Evolutionary conservation across 2,113 vertebrate genomes (phyloP).

Genomic region (Pterophyllum scalare): DNA sequence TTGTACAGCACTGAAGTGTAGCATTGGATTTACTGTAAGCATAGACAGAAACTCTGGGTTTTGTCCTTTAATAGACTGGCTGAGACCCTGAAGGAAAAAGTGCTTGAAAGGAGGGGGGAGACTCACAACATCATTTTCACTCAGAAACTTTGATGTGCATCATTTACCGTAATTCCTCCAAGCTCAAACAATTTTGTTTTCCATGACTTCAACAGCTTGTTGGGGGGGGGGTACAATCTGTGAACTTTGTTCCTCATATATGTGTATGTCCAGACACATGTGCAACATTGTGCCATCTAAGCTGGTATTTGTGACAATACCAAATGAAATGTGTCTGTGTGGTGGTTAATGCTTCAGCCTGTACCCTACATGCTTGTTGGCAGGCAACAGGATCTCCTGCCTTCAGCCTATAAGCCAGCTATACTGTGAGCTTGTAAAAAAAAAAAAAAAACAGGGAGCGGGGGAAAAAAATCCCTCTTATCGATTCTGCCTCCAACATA

Average conservation of each 20-base stretch:
- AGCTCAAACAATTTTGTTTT: background rate
- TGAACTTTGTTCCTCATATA: background rate
- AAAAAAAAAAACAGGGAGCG: background rate
- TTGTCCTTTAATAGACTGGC: background rate
- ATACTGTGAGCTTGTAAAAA: conserved; percentile 58
- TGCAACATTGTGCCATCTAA: background rate
- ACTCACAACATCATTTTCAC: background rate
- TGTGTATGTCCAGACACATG: background rate
- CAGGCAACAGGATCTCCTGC: conserved; percentile 60
- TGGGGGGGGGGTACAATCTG: background rate
- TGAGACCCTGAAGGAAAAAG: background rate
- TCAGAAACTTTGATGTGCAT: conserved; percentile 12
- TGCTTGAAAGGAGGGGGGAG: background rate
- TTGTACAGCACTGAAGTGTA: background rate
- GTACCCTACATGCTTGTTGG: conserved; percentile 56
- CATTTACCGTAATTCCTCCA: background rate
- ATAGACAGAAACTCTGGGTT: background rate
- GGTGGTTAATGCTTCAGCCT: conserved; percentile 40
- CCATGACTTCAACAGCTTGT: conserved; percentile 6
- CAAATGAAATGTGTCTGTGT: conserved; percentile 16
- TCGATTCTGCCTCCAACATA: conserved; percentile 79
- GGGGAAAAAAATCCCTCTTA: conserved; percentile 43
- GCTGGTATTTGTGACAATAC: conserved; percentile 12
- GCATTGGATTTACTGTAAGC: background rate
- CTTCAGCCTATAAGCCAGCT: conserved; percentile 65